A percentile compares a stretch with the other conserved stretches of the same genome.
Evolutionary conservation across 2,888 invertebrate genomes (phyloP).

Genomic region (Coenonympha arcania): DNA sequence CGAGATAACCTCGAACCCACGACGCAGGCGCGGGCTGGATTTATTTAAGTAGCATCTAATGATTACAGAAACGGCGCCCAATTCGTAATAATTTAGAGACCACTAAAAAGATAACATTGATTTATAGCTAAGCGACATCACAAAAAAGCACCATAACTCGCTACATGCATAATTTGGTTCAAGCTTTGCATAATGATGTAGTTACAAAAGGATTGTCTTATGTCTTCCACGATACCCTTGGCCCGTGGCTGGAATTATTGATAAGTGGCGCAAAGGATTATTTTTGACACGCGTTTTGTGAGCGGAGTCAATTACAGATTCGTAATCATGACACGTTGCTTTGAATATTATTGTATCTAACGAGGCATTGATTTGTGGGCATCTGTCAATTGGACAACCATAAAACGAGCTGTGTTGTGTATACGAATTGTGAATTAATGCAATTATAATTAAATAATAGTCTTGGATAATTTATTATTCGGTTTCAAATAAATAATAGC

Average conservation of each 20-base stretch:
- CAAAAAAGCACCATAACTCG: conserved; percentile 21
- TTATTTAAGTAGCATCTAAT: too few relatives aligned
- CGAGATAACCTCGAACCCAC: too few relatives aligned
- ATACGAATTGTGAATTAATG: conserved; percentile 10
- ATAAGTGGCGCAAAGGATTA: conserved; percentile 6
- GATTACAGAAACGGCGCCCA: too few relatives aligned
- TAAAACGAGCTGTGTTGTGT: conserved; percentile 10
- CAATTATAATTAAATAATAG: conserved; percentile 1
- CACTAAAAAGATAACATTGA: conserved; percentile 16
- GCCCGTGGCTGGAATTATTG: conserved; percentile 17
- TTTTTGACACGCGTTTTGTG: conserved; percentile 4
- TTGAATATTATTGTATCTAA: conserved; percentile 20
- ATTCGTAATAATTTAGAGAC: too few relatives aligned
- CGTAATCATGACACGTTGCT: conserved; percentile 25
- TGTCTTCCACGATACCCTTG: conserved; percentile 23
- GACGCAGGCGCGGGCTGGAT: too few relatives aligned
- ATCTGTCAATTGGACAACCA: conserved; percentile 16
- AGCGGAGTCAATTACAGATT: conserved; percentile 17
- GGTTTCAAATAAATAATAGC: not conserved
- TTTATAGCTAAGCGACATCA: conserved; percentile 14
- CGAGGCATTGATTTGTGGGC: conserved; percentile 21
- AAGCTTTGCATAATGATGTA: conserved; percentile 22
- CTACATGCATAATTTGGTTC: conserved; percentile 18
- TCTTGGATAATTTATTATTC: not conserved
- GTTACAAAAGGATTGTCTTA: conserved; percentile 19